Evolutionary conservation across 1,140 invertebrate species (phyloP), one percentile per base, ranked within the genome.

Genomic region (Lerema accius): DNA sequence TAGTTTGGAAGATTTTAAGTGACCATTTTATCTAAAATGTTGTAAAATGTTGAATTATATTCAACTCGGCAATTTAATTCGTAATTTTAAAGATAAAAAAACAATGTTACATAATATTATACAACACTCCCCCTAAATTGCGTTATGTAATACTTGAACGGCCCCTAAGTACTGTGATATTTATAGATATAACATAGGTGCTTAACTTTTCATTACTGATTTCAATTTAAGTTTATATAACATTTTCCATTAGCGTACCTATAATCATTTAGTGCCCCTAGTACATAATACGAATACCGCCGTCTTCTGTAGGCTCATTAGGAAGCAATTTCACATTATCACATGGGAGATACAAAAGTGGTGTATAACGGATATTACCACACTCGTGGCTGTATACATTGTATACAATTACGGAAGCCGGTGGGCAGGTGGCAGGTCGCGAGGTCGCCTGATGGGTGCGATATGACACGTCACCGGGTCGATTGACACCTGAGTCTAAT

Each of bases 281-380:
- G 28, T 4, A 32, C 28, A n/a, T n/a, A n/a, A n/a, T n/a, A 4
- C 4, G 28, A 7, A 32, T 7, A 32, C 28, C 28, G 7, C 9
- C 28, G 3, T 7, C 28, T 4, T 23, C 45, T n/a, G 0, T 11
- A 16, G 11, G 13, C 11, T 48, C 17, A 46, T 46, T 23, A 46
- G 16, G 17, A 46, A 7, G 5, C 6, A 48, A 7, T 14, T 9
- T 32, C 28, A 32, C 7, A 32, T 7, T 14, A 7, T 9, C 7
- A 13, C n/a, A 15, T 48, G 11, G 45, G 23, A 28, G 14, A 0
- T 4, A 13, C 28, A 48, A 48, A 14, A 48, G 14, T 48, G 45
- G 45, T 26, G 6, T 48, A 28, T 7, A 48, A 7, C 45, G 23
- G 23, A 28, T 14, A 13, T 48, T 48, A 28, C 9, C 45, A 48